These are phyloP conservation scores for Apogon talboti DNA, from an alignment of 2,797 vertebrate genomes.

Conservation along the genomic window DNA sequence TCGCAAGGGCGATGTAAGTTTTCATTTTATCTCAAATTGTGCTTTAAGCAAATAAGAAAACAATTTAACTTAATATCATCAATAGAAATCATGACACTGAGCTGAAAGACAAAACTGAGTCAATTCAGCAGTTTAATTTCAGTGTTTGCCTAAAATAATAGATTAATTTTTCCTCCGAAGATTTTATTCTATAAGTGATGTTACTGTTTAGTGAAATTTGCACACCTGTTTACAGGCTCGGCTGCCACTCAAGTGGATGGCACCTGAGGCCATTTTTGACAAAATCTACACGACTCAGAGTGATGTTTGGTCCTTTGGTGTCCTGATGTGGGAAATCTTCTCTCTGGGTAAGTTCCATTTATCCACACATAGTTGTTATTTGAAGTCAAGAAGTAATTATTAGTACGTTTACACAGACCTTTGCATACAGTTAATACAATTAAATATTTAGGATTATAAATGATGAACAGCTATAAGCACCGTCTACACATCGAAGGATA, in stretches of 20 bases:
- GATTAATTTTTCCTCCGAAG: constrained; percentile 2
- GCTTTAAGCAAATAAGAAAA: background rate
- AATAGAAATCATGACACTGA: constrained; percentile 16
- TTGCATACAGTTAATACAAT: background rate
- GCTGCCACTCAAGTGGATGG: constrained; percentile 97
- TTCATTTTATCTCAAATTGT: background rate
- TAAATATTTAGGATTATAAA: too few relatives aligned
- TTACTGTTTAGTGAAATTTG: constrained; percentile 8
- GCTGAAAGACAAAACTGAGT: constrained; percentile 29
- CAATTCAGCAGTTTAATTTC: too few relatives aligned
- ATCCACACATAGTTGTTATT: background rate
- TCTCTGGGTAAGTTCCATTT: constrained; percentile 88
- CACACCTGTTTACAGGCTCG: constrained; percentile 83
- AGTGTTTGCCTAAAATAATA: constrained; percentile 24
- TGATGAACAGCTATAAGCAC: too few relatives aligned
- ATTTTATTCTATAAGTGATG: constrained; percentile 17
- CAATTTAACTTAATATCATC: constrained; percentile 12
- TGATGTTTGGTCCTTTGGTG: constrained; percentile 95
- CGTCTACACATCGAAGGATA: background rate
- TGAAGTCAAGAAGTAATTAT: background rate
- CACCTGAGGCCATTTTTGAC: constrained; percentile 96
- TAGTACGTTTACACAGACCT: too few relatives aligned
- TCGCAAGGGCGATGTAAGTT: constrained; percentile 94
- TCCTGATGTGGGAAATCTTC: constrained; percentile 96
- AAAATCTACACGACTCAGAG: constrained; percentile 96